Conservation (phyloP, 2,113 vertebrate genomes). For the Gymnobelideus leadbeateri region DNA sequence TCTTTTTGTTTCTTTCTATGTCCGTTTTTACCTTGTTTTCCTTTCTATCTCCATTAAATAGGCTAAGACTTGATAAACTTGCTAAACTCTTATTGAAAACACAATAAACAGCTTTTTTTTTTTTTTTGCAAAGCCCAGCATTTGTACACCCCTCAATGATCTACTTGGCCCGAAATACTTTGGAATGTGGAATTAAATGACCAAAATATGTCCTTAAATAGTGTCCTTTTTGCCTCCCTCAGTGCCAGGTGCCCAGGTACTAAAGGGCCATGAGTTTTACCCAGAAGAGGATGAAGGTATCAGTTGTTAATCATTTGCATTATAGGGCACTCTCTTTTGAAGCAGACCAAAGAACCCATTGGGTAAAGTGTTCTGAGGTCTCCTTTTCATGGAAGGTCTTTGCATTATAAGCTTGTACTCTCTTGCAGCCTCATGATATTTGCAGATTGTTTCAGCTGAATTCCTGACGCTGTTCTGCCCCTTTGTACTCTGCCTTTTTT, state of each 20-base stretch:
- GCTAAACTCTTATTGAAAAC: conserved; percentile 46
- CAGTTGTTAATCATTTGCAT: conserved; percentile 32
- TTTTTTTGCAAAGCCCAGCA: conserved; percentile 34
- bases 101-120: conserved; percentile 23
- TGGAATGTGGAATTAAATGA: conserved; percentile 23
- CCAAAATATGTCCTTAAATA: conserved; percentile 11
- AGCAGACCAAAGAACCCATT: conserved; percentile 10
- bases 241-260: not conserved
- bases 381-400: conserved; percentile 32
- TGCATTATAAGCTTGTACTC: not conserved
- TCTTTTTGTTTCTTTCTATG: conserved; percentile 34
- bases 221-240: conserved; percentile 12
- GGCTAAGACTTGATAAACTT: not conserved
- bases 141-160: conserved; percentile 20
- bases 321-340: conserved; percentile 2
- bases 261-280: not conserved
- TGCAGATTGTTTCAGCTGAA: conserved; percentile 16
- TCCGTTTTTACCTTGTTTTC: conserved; percentile 36
- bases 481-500: conserved; percentile 76
- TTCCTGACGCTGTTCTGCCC: conserved; percentile 49
- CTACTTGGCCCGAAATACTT: conserved; percentile 41
- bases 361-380: not conserved
- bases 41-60: conserved; percentile 44
- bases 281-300: not conserved
- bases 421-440: not conserved